Conservation (phyloP, 2,797 vertebrate species). For the Hippopotamyrus pictus region DNA sequence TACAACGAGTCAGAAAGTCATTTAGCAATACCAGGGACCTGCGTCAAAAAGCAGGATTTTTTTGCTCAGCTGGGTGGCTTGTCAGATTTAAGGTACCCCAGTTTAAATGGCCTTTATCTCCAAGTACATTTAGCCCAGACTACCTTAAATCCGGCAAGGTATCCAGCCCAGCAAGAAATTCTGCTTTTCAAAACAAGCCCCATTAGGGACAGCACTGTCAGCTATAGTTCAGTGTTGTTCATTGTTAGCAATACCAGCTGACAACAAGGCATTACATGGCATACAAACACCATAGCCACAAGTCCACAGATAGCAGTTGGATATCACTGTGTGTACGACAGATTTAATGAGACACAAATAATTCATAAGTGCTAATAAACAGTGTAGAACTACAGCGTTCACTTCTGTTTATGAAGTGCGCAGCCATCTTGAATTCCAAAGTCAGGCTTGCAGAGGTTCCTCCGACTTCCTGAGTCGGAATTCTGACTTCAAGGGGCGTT, state of each 20-base stretch:
- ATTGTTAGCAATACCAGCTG: background rate
- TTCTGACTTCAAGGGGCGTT: background rate
- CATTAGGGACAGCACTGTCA: background rate
- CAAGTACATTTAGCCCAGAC: background rate
- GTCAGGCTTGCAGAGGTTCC: background rate
- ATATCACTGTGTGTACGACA: background rate
- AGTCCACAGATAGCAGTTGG: background rate
- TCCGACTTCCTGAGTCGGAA: background rate
- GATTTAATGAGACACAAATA: background rate
- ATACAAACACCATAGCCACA: background rate
- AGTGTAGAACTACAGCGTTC: background rate
- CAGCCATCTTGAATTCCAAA: background rate
- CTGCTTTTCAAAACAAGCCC: background rate
- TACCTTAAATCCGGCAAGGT: background rate
- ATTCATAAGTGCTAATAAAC: background rate
- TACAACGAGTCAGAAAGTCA: background rate
- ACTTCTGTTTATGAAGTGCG: background rate
- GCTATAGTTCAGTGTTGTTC: too few relatives aligned
- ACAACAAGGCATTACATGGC: background rate
- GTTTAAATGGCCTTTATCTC: background rate
- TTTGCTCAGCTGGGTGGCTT: background rate
- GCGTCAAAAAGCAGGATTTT: background rate
- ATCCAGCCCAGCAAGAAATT: background rate
- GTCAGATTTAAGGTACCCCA: background rate
- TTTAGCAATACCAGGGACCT: background rate